A percentile compares a stretch with the other conserved stretches of the same genome.
Evolutionary conservation across 1,140 invertebrate genomes (phyloP).

Genomic region (Trichomalopsis sarcophagae): DNA sequence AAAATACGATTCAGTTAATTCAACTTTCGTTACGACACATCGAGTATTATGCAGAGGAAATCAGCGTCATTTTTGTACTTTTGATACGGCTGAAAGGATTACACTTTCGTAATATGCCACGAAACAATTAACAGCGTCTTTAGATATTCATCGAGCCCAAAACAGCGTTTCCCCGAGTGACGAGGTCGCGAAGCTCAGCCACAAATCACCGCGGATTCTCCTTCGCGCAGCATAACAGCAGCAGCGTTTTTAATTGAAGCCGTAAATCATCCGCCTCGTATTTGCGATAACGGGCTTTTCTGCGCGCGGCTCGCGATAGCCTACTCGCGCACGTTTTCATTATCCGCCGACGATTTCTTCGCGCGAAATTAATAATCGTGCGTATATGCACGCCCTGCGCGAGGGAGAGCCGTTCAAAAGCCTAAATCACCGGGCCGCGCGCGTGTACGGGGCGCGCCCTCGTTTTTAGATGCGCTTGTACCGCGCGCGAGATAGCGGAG

Average conservation of each 20-base stretch:
- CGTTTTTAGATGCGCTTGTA: no score
- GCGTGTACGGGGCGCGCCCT: no score
- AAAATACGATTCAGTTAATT: no score
- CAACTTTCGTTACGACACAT: no score
- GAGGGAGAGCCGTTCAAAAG: constrained; percentile 34
- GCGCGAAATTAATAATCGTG: constrained; percentile 52
- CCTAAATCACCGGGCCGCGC: constrained; percentile 54
- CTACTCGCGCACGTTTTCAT: constrained; percentile 8
- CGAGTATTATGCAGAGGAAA: no score
- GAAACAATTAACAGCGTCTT: neutral
- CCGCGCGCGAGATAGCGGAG: no score
- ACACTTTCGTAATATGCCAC: no score
- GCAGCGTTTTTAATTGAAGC: constrained; percentile 50
- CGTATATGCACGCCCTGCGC: constrained; percentile 16
- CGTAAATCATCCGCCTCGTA: constrained; percentile 50
- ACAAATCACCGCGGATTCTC: constrained; percentile 27
- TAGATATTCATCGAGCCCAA: neutral
- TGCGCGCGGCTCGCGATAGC: neutral
- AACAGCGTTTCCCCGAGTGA: neutral
- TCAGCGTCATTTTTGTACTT: no score
- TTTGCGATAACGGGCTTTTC: constrained; percentile 51
- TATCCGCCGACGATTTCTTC: constrained; percentile 51
- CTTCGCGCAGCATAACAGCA: neutral
- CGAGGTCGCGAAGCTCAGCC: neutral
- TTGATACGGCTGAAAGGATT: neutral